Evolutionary conservation across 2,113 vertebrate genomes (phyloP).

Genomic region (Alouatta palliata): DNA sequence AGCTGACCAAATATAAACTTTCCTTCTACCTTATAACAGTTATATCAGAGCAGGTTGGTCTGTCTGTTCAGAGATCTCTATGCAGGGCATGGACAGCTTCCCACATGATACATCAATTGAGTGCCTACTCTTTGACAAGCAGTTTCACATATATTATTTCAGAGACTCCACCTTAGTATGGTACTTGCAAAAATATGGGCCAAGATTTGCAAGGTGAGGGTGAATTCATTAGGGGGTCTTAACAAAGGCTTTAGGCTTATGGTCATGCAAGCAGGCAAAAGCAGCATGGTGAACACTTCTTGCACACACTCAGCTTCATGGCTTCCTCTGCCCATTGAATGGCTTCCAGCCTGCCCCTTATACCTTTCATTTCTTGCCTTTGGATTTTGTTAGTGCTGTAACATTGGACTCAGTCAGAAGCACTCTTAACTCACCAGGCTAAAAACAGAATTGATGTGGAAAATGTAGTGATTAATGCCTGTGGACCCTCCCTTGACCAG

Average conservation of each 20-base stretch:
- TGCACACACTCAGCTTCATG: not conserved
- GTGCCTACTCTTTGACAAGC: not conserved
- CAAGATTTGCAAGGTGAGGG: not conserved
- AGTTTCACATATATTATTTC: not conserved
- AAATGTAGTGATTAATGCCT: too few species aligned
- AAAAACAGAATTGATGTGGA: not conserved
- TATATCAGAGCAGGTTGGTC: not conserved
- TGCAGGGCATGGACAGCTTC: not conserved
- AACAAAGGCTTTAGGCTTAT: not conserved
- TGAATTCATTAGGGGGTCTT: not conserved
- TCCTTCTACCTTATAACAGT: not conserved
- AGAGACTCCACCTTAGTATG: not conserved
- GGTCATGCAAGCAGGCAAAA: not conserved
- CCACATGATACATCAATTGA: not conserved
- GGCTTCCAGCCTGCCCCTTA: not conserved
- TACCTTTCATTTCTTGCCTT: not conserved
- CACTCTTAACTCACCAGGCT: not conserved
- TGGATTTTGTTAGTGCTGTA: not conserved
- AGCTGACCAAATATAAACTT: not conserved
- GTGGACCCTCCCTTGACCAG: not conserved
- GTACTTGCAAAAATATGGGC: not conserved
- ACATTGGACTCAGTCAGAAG: not conserved
- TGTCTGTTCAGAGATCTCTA: not conserved
- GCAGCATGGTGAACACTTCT: not conserved
- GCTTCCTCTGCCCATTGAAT: not conserved